Conservation (phyloP, 35 echinoderm and acorn worm genomes). For the Chiridota heheva region DNA sequence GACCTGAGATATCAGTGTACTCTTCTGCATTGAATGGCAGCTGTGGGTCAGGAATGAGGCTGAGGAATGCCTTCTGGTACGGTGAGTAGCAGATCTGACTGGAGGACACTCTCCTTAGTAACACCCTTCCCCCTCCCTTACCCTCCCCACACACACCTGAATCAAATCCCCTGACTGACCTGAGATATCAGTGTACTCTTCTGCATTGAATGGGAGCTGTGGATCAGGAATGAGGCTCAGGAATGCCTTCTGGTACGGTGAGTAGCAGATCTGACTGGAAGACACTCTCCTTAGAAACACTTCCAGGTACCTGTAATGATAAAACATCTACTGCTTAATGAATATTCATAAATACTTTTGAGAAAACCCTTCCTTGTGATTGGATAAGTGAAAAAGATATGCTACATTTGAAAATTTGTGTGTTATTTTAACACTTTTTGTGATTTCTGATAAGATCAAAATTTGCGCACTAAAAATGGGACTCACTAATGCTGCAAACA, state of each 20-base stretch:
- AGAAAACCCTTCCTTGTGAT: neutral
- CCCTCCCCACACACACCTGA: too few relatives aligned
- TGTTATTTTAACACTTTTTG: too few relatives aligned
- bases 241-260: conserved; percentile 92
- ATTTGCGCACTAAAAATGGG: too few relatives aligned
- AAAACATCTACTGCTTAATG: neutral
- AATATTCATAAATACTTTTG: neutral
- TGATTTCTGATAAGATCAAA: too few relatives aligned
- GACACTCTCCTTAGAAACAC: conserved; percentile 80
- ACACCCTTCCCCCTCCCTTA: too few relatives aligned
- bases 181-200: conserved; percentile 95
- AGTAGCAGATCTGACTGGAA: conserved; percentile 86
- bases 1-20: conserved; percentile 96
- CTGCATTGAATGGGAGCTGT: conserved; percentile 93
- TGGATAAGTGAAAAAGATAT: neutral
- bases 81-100: conserved; percentile 92
- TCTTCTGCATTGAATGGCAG: conserved; percentile 95
- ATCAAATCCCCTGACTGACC: too few relatives aligned
- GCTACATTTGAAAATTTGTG: too few relatives aligned
- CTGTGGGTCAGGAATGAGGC: conserved; percentile 86
- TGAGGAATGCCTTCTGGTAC: conserved; percentile 91
- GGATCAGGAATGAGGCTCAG: conserved; percentile 86
- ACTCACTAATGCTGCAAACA: too few relatives aligned
- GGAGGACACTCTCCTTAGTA: conserved; percentile 78
- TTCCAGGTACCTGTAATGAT: conserved; percentile 18